phyloP scores from a whole-genome alignment of 2,113 vertebrate genomes.

The Crocuta crocuta region DNA sequence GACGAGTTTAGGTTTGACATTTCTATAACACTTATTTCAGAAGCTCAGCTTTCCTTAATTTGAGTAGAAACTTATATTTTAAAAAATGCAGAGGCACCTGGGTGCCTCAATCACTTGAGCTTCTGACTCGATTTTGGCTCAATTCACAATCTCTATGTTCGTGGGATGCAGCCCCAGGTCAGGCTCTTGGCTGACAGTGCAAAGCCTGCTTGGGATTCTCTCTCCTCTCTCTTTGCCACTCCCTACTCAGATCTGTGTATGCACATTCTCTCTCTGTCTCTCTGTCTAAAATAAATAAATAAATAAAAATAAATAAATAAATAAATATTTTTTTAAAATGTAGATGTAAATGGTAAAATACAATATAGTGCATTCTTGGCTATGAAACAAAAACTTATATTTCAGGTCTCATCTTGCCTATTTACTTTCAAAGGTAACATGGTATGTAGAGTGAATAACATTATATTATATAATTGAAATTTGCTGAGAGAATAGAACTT shows the following conservation, averaged over 20 bases:
- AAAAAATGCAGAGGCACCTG: neutral
- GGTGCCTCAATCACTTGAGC: too few species aligned
- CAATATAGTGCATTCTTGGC: neutral
- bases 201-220: too few species aligned
- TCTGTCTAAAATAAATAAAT: too few species aligned
- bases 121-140: too few species aligned
- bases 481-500: neutral
- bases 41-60: conserved; percentile 10
- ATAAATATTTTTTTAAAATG: too few species aligned
- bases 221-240: too few species aligned
- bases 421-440: neutral
- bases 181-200: too few species aligned
- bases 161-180: too few species aligned
- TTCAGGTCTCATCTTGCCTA: neutral
- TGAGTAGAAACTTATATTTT: neutral
- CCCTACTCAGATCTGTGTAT: too few species aligned
- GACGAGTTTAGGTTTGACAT: neutral
- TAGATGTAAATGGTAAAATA: neutral
- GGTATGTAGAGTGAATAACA: neutral
- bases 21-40: neutral
- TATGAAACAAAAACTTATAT: neutral
- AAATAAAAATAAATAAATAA: too few species aligned
- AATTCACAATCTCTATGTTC: too few species aligned
- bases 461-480: neutral
- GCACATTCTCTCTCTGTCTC: too few species aligned